These are phyloP conservation scores for Tragelaphus strepsiceros DNA, from an alignment of 2,113 vertebrate species.

Conservation along the genomic window DNA sequence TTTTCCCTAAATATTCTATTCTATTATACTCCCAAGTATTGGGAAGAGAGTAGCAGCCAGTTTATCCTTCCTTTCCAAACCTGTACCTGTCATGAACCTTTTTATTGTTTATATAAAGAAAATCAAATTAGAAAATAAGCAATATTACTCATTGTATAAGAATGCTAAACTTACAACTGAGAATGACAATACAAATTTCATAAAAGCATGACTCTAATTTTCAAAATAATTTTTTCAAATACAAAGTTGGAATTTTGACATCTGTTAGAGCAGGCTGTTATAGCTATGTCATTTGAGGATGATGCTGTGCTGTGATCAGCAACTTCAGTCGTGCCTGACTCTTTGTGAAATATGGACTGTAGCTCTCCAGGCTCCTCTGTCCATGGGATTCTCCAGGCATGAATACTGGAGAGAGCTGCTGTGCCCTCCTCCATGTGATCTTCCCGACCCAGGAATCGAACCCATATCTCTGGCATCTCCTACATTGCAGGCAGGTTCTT, in stretches of 20 bases:
- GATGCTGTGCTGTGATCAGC: neutral
- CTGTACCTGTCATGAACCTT: neutral
- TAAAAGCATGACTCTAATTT: neutral
- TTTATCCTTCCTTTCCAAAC: neutral
- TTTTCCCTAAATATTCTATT: neutral
- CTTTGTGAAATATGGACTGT: neutral
- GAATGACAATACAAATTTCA: neutral
- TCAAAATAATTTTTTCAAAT: neutral
- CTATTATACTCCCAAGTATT: neutral
- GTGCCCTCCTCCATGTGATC: neutral
- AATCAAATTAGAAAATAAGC: neutral
- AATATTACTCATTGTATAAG: neutral
- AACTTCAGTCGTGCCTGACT: neutral
- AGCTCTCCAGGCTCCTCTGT: neutral
- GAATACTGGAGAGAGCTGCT: neutral
- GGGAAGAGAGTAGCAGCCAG: neutral
- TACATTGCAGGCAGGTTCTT: neutral
- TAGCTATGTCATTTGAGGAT: neutral
- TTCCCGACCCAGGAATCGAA: neutral
- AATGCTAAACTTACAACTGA: neutral
- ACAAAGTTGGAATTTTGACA: neutral
- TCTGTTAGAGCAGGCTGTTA: neutral
- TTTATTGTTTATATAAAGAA: neutral
- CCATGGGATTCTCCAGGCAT: neutral
- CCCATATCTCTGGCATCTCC: neutral